Conservation (phyloP, 2,888 invertebrate genomes). For the Limnephilus marmoratus region DNA sequence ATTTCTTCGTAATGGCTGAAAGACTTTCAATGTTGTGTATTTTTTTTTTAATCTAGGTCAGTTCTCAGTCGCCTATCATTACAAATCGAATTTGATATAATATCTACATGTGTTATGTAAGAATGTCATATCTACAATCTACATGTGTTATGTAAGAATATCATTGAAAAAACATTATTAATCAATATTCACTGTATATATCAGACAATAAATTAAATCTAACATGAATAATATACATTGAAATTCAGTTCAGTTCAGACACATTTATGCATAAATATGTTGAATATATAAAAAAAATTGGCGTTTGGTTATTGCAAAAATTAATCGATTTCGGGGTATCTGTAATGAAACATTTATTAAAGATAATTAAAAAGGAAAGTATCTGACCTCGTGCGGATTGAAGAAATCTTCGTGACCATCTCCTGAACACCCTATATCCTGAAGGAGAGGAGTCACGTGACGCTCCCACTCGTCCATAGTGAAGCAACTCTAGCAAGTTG, state of each 20-base stretch:
- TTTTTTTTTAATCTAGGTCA: not conserved
- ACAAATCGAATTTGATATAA: not conserved
- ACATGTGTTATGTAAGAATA: not conserved
- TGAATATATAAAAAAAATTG: not conserved
- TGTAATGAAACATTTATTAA: not conserved
- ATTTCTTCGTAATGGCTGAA: not conserved
- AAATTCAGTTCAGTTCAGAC: not conserved
- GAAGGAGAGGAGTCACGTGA: slow-evolving; percentile 78
- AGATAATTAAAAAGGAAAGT: not conserved
- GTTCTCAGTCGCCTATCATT: not conserved
- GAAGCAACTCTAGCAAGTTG: slow-evolving; percentile 16
- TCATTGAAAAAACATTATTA: not conserved
- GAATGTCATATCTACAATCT: not conserved
- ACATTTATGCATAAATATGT: not conserved
- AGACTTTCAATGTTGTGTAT: not conserved
- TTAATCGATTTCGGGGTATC: not conserved
- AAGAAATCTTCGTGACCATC: slow-evolving; percentile 79
- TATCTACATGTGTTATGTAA: not conserved
- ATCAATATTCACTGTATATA: too few relatives aligned
- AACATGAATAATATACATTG: not conserved
- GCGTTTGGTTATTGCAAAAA: not conserved
- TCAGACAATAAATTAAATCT: not conserved
- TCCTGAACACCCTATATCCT: slow-evolving; percentile 78
- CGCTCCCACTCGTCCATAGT: slow-evolving; percentile 81
- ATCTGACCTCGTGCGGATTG: slow-evolving; percentile 79